Base-by-base conservation (phyloP, 1,140 invertebrate genomes). In the Latrodectus geometricus region DNA sequence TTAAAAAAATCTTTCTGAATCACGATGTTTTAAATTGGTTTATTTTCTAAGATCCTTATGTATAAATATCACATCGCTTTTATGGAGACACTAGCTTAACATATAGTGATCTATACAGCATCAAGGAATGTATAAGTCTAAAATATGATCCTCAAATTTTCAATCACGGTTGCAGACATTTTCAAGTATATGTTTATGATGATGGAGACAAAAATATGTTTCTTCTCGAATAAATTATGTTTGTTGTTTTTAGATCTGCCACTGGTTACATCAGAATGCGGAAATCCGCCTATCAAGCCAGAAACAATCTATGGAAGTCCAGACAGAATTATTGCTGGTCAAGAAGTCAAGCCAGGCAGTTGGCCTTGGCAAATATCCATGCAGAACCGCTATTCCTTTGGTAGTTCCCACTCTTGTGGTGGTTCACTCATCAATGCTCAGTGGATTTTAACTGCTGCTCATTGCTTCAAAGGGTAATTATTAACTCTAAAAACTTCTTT, bases 381-480 rank as follows among this genome's bases (percentile, higher is more conserved):
- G 8, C 88, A 86, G 50, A 17, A 14, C 0, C 15, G 14, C 8
- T 52, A 17, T 14, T 68, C 56, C 7, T 68, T 88, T 15, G 87
- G 87, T 9, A 84, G 74, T 49, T 87, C 83, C 12, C 94, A 94
- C 88, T 92, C 92, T 75, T 98, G 97, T 90, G 96, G 96, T 0
- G 97, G 96, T 11, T 94, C 94, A 8, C 93, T 98, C 12, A 91
- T 98, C 54, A 94, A 93, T 84, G 93, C 95, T 79, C 89, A 92
- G 69, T 97, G 96, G 96, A 92, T 98, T 50, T 90, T 97, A 23
- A 95, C 95, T 7, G 96, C 96, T 8, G 95, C 95, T 2, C 96
- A 97, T 90, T 98, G 96, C 89, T 93, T 96, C 21, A 61, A 15
- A 11, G 78, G 77, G 86, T 76, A 61, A 70, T 61, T 74, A 35